Percentiles rank a stretch among this genome's conserved stretches.
phyloP scores from a whole-genome alignment of 2,888 invertebrate genomes.

The Pteria penguin region DNA sequence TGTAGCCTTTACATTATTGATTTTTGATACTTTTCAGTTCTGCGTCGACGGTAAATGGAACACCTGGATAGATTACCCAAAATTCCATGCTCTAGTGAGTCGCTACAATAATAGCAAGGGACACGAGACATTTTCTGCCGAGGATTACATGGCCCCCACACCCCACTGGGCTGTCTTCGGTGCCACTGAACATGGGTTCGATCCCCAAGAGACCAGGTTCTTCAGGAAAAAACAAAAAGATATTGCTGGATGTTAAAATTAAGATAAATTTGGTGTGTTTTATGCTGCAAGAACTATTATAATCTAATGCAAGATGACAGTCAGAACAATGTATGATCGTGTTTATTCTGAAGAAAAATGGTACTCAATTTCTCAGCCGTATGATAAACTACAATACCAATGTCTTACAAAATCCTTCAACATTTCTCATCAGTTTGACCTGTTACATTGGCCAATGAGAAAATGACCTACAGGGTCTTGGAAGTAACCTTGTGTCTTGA shows the following conservation, averaged over 20 bases:
- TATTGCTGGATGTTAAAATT: slow-evolving; percentile 62
- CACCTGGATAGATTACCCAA: slow-evolving; percentile 84
- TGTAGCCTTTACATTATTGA: background rate
- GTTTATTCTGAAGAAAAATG: too few species aligned
- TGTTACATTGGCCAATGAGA: too few species aligned
- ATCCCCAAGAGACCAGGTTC: slow-evolving; percentile 82
- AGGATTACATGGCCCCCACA: slow-evolving; percentile 82
- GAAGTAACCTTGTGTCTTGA: too few species aligned
- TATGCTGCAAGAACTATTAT: too few species aligned
- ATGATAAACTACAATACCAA: too few species aligned
- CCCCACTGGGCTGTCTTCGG: slow-evolving; percentile 83
- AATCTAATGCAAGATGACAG: too few species aligned
- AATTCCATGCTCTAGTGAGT: slow-evolving; percentile 81
- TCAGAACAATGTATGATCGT: too few species aligned
- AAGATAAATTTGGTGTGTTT: too few species aligned
- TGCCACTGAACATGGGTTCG: slow-evolving; percentile 82
- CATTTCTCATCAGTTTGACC: too few species aligned
- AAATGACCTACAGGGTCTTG: too few species aligned
- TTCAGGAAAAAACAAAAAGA: slow-evolving; percentile 77
- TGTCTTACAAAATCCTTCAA: too few species aligned
- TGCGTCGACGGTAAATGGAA: slow-evolving; percentile 82
- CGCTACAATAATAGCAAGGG: slow-evolving; percentile 78
- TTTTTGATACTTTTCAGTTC: slow-evolving; percentile 78
- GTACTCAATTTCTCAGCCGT: too few species aligned
- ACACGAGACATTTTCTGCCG: slow-evolving; percentile 80